Evolutionary conservation across 2,113 vertebrate genomes (phyloP).

Genomic region (Glaucomys volans): DNA sequence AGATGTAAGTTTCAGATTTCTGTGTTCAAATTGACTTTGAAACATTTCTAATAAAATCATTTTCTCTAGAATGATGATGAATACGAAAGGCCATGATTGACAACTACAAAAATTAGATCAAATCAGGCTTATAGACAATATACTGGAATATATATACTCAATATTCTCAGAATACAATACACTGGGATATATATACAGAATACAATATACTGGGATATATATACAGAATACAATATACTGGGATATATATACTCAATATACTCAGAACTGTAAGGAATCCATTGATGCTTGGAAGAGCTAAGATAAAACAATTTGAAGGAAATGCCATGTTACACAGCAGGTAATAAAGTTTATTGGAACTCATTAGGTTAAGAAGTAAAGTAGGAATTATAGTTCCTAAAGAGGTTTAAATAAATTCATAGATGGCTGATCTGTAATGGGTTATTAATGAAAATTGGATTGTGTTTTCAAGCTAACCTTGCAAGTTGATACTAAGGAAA

Average conservation of each 20-base stretch:
- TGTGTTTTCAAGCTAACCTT: constrained; percentile 43
- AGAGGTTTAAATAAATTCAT: constrained; percentile 68
- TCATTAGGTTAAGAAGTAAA: constrained; percentile 66
- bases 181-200: too few species aligned
- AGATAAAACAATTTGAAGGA: constrained; percentile 63
- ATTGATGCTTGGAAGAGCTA: background rate
- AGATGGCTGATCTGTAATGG: constrained; percentile 60
- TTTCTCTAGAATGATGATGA: background rate
- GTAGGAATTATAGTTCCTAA: constrained; percentile 45
- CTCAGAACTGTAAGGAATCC: background rate
- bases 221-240: too few species aligned
- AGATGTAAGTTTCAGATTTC: background rate
- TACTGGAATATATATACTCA: too few species aligned
- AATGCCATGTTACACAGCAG: constrained; percentile 41
- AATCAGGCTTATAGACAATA: background rate
- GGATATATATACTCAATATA: too few species aligned
- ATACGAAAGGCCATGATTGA: background rate
- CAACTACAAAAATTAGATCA: constrained; percentile 34
- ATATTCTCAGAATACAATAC: constrained; percentile 2
- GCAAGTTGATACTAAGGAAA: constrained; percentile 31
- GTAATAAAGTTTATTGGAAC: constrained; percentile 58
- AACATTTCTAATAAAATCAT: background rate
- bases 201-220: background rate
- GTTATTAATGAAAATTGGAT: constrained; percentile 65
- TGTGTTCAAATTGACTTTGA: background rate